These are phyloP conservation scores for Otus sunia DNA, from an alignment of 2,113 vertebrate species.

Conservation along the genomic window DNA sequence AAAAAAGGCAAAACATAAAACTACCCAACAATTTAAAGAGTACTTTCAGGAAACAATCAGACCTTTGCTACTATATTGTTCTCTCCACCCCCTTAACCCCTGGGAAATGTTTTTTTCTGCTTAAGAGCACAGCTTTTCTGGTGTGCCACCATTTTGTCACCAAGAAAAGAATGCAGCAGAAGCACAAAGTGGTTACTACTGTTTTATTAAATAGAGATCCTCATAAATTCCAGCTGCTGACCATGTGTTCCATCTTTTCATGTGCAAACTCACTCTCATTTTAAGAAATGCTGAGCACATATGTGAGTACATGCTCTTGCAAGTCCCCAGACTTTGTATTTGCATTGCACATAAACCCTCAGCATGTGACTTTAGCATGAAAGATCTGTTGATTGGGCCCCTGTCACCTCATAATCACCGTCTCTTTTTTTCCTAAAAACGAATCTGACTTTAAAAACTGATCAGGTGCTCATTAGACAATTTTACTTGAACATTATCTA, in stretches of 20 bases:
- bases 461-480: neutral
- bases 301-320: neutral
- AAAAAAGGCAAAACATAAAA: neutral
- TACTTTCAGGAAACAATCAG: slow-evolving; percentile 20
- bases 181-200: slow-evolving; percentile 23
- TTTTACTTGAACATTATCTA: neutral
- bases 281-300: neutral
- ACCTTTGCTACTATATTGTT: neutral
- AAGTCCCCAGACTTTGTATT: neutral
- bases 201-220: slow-evolving; percentile 37
- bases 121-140: slow-evolving; percentile 3
- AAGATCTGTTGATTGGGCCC: neutral
- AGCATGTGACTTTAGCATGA: neutral
- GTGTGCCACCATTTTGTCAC: slow-evolving; percentile 41
- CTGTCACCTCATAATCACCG: neutral
- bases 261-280: neutral
- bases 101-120: slow-evolving; percentile 12
- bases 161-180: neutral
- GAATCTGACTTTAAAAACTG: neutral
- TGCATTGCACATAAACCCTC: neutral
- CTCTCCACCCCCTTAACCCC: neutral
- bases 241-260: neutral
- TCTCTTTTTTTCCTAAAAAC: neutral
- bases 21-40: neutral
- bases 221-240: slow-evolving; percentile 1